Evolutionary conservation across 2,113 vertebrate genomes (phyloP).

Genomic region (Hippocampus guttulatus): DNA sequence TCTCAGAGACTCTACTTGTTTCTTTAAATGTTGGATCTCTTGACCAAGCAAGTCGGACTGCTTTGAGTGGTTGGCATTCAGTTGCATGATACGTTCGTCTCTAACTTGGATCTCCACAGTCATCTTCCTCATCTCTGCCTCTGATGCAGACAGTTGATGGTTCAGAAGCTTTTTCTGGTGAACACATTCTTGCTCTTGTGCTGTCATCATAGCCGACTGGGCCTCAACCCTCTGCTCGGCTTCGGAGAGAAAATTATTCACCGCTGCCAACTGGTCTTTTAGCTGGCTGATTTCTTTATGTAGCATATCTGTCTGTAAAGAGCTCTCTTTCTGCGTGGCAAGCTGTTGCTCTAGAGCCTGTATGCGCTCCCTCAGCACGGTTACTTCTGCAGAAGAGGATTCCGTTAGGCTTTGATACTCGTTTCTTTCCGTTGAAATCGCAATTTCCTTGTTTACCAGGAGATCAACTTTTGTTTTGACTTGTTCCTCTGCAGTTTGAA

Average conservation of each 20-base stretch:
- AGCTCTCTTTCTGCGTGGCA: slow-evolving; percentile 51
- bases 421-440: slow-evolving; percentile 35
- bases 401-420: slow-evolving; percentile 5
- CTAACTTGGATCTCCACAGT: slow-evolving; percentile 30
- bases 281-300: slow-evolving; percentile 50
- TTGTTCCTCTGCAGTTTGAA: slow-evolving; percentile 29
- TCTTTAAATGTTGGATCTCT: slow-evolving; percentile 66
- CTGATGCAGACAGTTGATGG: slow-evolving; percentile 19
- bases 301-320: slow-evolving; percentile 19
- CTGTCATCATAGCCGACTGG: not conserved
- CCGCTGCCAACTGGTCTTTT: slow-evolving; percentile 53
- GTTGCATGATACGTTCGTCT: slow-evolving; percentile 18
- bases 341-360: slow-evolving; percentile 67
- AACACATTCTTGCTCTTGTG: slow-evolving; percentile 34
- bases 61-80: slow-evolving; percentile 8
- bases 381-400: slow-evolving; percentile 29
- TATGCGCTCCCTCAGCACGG: slow-evolving; percentile 62
- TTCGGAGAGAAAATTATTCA: slow-evolving; percentile 34
- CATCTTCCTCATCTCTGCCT: slow-evolving; percentile 22
- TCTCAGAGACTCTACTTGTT: slow-evolving; percentile 61
- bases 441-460: slow-evolving; percentile 33
- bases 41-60: not conserved
- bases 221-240: slow-evolving; percentile 35
- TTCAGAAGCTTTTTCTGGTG: slow-evolving; percentile 57
- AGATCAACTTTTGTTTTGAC: slow-evolving; percentile 47